These are phyloP conservation scores for Clarias magur DNA, from an alignment of 2,113 vertebrate species.

Conservation along the genomic window DNA sequence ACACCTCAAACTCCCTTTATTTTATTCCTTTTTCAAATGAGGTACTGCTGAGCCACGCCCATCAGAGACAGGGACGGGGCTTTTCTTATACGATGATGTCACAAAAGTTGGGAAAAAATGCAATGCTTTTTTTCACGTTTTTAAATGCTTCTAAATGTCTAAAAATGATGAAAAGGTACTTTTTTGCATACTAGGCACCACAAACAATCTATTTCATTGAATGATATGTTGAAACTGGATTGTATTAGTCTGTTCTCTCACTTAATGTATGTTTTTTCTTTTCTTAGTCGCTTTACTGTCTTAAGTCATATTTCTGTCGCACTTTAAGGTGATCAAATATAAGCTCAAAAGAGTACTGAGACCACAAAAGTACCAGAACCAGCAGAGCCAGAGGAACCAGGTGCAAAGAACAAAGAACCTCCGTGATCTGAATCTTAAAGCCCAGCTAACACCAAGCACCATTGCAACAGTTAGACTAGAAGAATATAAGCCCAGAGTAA, in stretches of 20 bases:
- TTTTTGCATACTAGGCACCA: no score
- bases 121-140: no score
- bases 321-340: conserved; percentile 81
- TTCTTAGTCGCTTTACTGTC: not conserved
- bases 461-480: conserved; percentile 89
- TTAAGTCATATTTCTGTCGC: not conserved
- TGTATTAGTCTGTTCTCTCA: not conserved
- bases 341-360: conserved; percentile 79
- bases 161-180: no score
- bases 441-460: conserved; percentile 64
- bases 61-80: no score
- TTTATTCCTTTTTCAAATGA: no score
- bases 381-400: conserved; percentile 60
- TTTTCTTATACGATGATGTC: no score
- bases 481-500: conserved; percentile 88
- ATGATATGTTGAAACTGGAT: not conserved
- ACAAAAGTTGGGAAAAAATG: no score
- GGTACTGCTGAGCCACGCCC: no score
- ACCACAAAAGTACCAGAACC: conserved; percentile 77
- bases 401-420: conserved; percentile 59
- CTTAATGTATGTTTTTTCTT: not conserved
- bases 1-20: no score
- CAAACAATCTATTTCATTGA: not conserved
- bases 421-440: conserved; percentile 43
- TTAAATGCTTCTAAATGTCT: no score